A percentile compares a stretch with the other conserved stretches of the same genome.
Conservation (phyloP, 2,113 vertebrate species). For the Otis tarda region DNA sequence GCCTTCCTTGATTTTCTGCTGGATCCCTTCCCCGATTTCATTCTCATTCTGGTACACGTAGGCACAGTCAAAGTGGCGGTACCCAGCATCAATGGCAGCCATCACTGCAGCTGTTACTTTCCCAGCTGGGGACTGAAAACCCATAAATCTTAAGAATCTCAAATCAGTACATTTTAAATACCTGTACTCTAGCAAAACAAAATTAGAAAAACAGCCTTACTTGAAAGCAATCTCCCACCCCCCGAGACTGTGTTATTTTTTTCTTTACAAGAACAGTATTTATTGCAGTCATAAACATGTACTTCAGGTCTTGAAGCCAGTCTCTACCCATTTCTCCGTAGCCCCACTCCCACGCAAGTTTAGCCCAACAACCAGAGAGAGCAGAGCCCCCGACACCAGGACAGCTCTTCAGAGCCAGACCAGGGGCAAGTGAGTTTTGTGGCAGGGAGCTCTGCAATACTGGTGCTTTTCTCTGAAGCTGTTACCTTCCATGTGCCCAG, state of each 20-base stretch:
- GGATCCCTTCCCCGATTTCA: conserved; percentile 80
- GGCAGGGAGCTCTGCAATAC: not conserved
- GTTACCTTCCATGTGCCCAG: conserved; percentile 88
- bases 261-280: not conserved
- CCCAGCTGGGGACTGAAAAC: conserved; percentile 75
- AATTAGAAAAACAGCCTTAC: not conserved
- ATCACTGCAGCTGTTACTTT: conserved; percentile 75
- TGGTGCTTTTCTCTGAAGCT: not conserved
- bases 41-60: conserved; percentile 83
- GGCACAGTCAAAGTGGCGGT: conserved; percentile 85
- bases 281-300: not conserved
- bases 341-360: accelerated
- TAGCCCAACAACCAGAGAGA: not conserved
- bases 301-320: not conserved
- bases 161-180: not conserved
- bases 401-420: not conserved
- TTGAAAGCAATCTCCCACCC: not conserved
- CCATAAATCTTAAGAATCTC: not conserved
- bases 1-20: conserved; percentile 77
- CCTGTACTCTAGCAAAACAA: not conserved
- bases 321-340: not conserved
- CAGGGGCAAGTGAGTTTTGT: accelerated
- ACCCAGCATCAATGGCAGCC: conserved; percentile 79
- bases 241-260: accelerated
- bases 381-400: not conserved